phyloP scores from a whole-genome alignment of 1,140 invertebrate genomes.

The Tetragnatha versicolor region DNA sequence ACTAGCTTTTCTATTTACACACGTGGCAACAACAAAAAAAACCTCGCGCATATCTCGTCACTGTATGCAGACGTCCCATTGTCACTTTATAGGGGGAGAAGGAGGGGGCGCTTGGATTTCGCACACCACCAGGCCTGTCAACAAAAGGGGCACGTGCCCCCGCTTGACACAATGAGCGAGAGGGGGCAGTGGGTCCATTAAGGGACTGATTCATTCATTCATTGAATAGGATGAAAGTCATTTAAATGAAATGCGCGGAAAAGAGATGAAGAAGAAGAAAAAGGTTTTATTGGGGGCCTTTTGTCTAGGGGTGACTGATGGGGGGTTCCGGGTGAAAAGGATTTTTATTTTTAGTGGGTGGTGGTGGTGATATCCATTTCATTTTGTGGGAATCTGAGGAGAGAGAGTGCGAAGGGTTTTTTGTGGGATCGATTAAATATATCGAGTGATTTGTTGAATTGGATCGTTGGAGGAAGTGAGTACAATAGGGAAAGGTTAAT shows the following conservation, averaged over 20 bases:
- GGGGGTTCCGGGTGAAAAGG: not conserved
- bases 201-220: conserved; percentile 51
- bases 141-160: conserved; percentile 42
- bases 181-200: conserved; percentile 39
- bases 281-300: conserved; percentile 29
- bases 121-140: conserved; percentile 36
- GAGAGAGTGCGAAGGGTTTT: too few relatives aligned
- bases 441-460: too few relatives aligned
- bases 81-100: not conserved
- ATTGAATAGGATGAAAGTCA: too few relatives aligned
- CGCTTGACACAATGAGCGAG: not conserved
- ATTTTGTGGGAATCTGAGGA: not conserved
- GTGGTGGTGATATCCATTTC: not conserved
- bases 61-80: not conserved
- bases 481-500: too few relatives aligned
- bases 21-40: not conserved
- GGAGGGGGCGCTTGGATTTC: conserved; percentile 4
- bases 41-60: not conserved
- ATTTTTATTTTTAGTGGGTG: too few relatives aligned
- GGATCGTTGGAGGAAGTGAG: too few relatives aligned
- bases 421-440: too few relatives aligned
- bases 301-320: not conserved
- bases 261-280: too few relatives aligned
- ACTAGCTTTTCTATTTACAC: not conserved
- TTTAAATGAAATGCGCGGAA: too few relatives aligned